Conservation (phyloP, 2,888 invertebrate species). For the Acanthosepion lycidas region DNA sequence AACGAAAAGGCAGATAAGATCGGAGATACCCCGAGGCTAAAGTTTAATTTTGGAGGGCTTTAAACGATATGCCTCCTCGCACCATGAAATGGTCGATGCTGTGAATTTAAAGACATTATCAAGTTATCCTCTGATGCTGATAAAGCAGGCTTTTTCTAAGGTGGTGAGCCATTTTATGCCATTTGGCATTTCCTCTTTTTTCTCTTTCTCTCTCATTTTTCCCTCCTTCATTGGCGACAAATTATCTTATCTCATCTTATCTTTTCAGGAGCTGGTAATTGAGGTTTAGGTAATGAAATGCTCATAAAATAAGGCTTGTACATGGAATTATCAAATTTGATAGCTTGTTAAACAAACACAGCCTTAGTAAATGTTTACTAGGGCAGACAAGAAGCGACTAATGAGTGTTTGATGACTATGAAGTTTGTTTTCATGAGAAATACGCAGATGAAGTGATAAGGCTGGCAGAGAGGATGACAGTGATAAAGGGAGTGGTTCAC, state of each 20-base stretch:
- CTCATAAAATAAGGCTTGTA: neutral
- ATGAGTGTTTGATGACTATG: neutral
- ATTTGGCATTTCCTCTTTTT: neutral
- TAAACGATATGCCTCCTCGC: neutral
- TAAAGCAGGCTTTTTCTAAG: neutral
- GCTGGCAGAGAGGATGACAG: neutral
- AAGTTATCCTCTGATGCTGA: neutral
- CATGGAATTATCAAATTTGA: constrained; percentile 21
- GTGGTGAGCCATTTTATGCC: neutral
- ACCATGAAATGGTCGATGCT: constrained; percentile 1
- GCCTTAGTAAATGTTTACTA: constrained; percentile 17
- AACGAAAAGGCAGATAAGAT: neutral
- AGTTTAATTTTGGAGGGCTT: neutral
- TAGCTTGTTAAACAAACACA: neutral
- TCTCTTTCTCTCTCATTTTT: neutral
- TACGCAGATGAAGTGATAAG: neutral
- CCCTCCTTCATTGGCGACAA: no score
- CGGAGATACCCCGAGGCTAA: neutral
- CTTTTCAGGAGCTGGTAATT: constrained; percentile 7
- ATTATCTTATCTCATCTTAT: neutral
- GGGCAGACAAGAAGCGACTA: neutral
- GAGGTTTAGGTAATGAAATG: neutral
- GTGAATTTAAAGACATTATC: neutral
- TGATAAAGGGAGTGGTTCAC: neutral
- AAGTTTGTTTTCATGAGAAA: neutral